These are phyloP conservation scores for Bergia sp. DNA, from an alignment of 92 coral and sea anemone genomes.

Conservation along the genomic window DNA sequence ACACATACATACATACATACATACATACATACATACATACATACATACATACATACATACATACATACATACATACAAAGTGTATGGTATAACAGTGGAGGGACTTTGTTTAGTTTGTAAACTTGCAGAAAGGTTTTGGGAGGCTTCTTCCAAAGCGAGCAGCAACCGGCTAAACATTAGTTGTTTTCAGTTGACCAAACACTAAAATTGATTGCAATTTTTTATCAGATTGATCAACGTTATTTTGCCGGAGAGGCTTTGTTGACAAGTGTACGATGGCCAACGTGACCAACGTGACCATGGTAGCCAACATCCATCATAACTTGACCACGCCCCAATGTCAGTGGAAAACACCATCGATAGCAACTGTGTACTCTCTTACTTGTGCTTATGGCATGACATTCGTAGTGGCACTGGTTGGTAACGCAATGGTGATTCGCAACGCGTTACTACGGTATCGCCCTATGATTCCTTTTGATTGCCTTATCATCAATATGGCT, in stretches of 20 bases:
- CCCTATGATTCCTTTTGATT: slow-evolving; percentile 29
- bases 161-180: background rate
- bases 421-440: slow-evolving; percentile 30
- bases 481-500: slow-evolving; percentile 38
- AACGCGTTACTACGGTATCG: slow-evolving; percentile 17
- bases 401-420: slow-evolving; percentile 17
- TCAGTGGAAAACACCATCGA: background rate
- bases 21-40: no score
- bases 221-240: background rate
- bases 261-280: background rate
- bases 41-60: no score
- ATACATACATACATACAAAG: no score
- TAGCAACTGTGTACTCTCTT: background rate
- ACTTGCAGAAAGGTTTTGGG: no score
- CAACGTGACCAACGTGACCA: background rate
- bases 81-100: no score
- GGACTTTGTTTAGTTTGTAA: no score
- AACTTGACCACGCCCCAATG: background rate
- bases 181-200: background rate
- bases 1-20: no score
- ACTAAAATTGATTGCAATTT: background rate
- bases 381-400: background rate
- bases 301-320: background rate
- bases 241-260: background rate
- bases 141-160: no score